Conservation (phyloP, 1,140 invertebrate species). For the Drosophila setifemur region DNA sequence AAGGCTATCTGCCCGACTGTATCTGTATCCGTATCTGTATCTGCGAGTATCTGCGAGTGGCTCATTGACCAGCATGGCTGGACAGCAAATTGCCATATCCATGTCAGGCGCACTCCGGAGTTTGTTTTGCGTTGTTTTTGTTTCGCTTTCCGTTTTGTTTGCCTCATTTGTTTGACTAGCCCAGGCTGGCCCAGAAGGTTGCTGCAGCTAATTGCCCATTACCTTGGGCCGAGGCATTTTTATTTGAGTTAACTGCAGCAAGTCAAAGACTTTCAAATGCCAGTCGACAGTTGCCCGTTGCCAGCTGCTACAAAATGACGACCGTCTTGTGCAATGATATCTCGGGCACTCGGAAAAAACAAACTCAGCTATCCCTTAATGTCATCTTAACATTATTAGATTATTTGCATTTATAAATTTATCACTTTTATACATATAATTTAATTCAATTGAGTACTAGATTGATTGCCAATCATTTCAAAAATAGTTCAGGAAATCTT, state of each 20-base stretch:
- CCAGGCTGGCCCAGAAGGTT: constrained; percentile 45
- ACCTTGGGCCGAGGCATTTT: constrained; percentile 47
- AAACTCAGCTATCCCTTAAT: no score
- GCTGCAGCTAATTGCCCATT: constrained; percentile 52
- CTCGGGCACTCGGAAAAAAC: constrained; percentile 1
- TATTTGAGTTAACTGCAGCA: constrained; percentile 32
- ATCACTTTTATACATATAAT: neutral
- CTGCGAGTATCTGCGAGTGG: constrained; percentile 14
- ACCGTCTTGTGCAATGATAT: constrained; percentile 62
- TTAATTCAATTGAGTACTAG: no score
- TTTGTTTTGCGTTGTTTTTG: constrained; percentile 10
- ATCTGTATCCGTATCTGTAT: constrained; percentile 14
- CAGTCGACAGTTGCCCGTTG: constrained; percentile 10
- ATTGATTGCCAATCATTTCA: no score
- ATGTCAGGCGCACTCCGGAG: neutral
- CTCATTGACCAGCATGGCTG: constrained; percentile 13
- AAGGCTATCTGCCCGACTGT: constrained; percentile 31
- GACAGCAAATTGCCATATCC: constrained; percentile 36
- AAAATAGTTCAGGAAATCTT: no score
- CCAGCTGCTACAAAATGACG: constrained; percentile 59
- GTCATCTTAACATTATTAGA: no score
- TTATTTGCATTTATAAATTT: neutral
- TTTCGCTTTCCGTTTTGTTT: constrained; percentile 1
- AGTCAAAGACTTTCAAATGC: constrained; percentile 63
- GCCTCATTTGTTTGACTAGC: constrained; percentile 48